Base-by-base conservation (phyloP, 53 echinoderm and acorn worm genomes). In the Hippasteria phrygiana region DNA sequence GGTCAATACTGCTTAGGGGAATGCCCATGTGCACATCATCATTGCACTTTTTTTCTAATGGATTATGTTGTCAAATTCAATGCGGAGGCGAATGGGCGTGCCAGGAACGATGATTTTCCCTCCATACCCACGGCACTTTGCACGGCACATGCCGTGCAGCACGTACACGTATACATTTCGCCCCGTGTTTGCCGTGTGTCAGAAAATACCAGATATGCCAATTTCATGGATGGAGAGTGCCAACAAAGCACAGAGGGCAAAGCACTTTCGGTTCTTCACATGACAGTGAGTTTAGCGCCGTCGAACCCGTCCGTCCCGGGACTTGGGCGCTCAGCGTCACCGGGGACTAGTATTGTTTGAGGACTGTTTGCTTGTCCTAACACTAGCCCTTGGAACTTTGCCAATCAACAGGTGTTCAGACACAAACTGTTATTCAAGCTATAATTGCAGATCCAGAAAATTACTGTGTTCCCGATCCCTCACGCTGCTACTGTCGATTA, bases 231-330 rank as follows among this genome's bases (percentile, higher is more conserved):
- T 27, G 35, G 32, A 51, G 70, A 35, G 18, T 62, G 16, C 70
- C 34, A 70, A 85, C 71, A 85, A 85, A 48, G 71, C 36, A 5
- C n/a, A 65, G 37, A 71, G 85, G 70, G 85, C 85, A 85, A 85
- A 70, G 85, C 71, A 85, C 85, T 85, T 85, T 85, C 85, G 71
- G 71, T 71, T 33, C 69, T 69, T 83, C 53, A 85, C 85, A 36
- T 81, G 64, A 81, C 40, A 64, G 41, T 31, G 12, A 81, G 64
- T 41, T 38, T 17, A 22, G 13, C 2, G 17, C 45, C 26, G 22
- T n/a, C n/a, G n/a, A n/a, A n/a, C n/a, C n/a, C n/a, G n/a, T n/a
- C n/a, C n/a, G n/a, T n/a, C n/a, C n/a, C n/a, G n/a, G n/a, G n/a
- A n/a, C n/a, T n/a, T n/a, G n/a, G n/a, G n/a, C n/a, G n/a, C n/a